A percentile compares a stretch with the other conserved stretches of the same genome.
These are phyloP conservation scores for Lamprologus ornatipinnis DNA, from an alignment of 2,113 vertebrate genomes.

Conservation along the genomic window DNA sequence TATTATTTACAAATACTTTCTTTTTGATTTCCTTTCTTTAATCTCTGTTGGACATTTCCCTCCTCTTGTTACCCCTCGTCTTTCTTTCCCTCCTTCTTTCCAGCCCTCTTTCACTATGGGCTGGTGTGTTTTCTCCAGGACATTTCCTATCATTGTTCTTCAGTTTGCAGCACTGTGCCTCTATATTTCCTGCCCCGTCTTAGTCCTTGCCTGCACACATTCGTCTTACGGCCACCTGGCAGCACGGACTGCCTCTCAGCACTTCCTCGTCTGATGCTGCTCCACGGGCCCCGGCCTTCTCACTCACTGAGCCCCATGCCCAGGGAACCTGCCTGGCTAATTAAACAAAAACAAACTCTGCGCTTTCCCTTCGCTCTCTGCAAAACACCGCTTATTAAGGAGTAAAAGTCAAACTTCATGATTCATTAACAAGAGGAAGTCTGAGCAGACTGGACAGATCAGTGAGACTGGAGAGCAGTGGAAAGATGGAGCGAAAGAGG, in stretches of 20 bases:
- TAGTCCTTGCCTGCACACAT: conserved; percentile 34
- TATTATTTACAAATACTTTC: neutral
- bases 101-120: conserved; percentile 45
- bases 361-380: conserved; percentile 51
- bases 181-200: conserved; percentile 51
- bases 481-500: conserved; percentile 29
- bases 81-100: conserved; percentile 13
- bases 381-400: conserved; percentile 75
- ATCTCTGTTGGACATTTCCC: neutral
- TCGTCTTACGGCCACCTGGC: conserved; percentile 59
- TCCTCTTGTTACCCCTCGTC: neutral
- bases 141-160: conserved; percentile 74
- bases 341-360: conserved; percentile 76
- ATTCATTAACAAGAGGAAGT: conserved; percentile 82
- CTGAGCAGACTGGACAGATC: conserved; percentile 62
- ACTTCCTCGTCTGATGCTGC: conserved; percentile 33
- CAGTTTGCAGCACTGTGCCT: conserved; percentile 31
- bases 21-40: neutral
- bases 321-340: conserved; percentile 64
- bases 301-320: conserved; percentile 18
- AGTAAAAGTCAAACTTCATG: conserved; percentile 76
- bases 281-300: conserved; percentile 4
- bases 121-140: conserved; percentile 51
- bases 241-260: conserved; percentile 14
- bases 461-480: conserved; percentile 5